Conservation (phyloP, 2,113 vertebrate species). For the Myiozetetes cayanensis region DNA sequence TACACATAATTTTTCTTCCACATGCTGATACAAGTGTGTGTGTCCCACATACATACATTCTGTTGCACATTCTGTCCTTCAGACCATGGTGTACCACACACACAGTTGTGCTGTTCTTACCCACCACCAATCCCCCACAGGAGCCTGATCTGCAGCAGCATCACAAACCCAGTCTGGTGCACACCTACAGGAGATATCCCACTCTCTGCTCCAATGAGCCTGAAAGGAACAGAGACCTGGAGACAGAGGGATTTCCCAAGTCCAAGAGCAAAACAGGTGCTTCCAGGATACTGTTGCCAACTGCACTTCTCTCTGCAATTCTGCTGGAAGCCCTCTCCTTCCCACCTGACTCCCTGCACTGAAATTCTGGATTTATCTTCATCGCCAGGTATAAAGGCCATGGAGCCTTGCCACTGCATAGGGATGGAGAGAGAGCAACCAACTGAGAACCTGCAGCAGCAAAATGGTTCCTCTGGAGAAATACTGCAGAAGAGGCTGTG, state of each 20-base stretch:
- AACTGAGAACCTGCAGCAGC: neutral
- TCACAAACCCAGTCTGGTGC: neutral
- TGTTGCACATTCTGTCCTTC: neutral
- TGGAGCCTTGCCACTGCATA: neutral
- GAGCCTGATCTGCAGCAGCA: neutral
- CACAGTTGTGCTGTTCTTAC: rapidly evolving
- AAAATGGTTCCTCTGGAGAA: slow-evolving; percentile 20
- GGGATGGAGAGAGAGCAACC: neutral
- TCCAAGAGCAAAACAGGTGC: neutral
- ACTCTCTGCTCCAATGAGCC: rapidly evolving
- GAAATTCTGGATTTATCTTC: neutral
- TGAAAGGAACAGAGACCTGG: neutral
- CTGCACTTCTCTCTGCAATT: neutral
- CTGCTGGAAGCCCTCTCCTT: neutral
- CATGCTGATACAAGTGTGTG: rapidly evolving
- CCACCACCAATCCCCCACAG: neutral
- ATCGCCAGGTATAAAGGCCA: neutral
- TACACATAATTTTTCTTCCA: neutral
- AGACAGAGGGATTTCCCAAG: neutral
- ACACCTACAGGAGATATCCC: neutral
- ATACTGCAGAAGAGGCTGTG: neutral
- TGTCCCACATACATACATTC: neutral
- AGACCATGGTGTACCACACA: neutral
- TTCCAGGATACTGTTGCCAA: neutral
- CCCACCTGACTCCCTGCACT: neutral